A percentile compares a stretch with the other conserved stretches of the same genome.
phyloP scores from a whole-genome alignment of 2,888 invertebrate genomes.

The Cephonodes hylas region DNA sequence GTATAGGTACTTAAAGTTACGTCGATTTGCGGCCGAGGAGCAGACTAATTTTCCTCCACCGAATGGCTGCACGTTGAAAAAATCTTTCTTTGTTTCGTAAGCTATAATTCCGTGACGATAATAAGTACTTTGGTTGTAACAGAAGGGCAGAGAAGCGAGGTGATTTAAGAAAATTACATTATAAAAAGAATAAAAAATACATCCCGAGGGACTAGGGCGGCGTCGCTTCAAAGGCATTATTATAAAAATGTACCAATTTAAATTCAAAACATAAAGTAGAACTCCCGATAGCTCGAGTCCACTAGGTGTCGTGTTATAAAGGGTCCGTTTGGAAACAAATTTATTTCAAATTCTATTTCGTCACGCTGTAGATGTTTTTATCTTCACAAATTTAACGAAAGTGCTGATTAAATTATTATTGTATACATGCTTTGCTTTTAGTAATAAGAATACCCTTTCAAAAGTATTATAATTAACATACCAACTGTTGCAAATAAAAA shows the following conservation, averaged over 20 bases:
- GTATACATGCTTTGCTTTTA: neutral
- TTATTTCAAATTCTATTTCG: constrained; percentile 8
- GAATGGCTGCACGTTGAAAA: constrained; percentile 13
- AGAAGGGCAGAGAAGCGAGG: constrained; percentile 57
- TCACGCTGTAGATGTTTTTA: constrained; percentile 1
- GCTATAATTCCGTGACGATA: constrained; percentile 32
- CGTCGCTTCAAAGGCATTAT: constrained; percentile 63
- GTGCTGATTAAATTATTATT: neutral
- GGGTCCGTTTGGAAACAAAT: constrained; percentile 11
- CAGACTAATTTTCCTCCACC: neutral
- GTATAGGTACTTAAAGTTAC: neutral
- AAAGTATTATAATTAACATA: neutral
- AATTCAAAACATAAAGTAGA: constrained; percentile 66
- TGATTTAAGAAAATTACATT: constrained; percentile 78
- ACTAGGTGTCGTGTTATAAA: constrained; percentile 22
- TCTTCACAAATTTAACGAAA: neutral
- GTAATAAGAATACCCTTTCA: neutral
- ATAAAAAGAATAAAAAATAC: constrained; percentile 65
- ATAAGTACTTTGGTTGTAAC: constrained; percentile 39
- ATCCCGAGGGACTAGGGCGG: constrained; percentile 54
- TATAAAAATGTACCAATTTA: constrained; percentile 74
- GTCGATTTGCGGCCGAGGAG: neutral
- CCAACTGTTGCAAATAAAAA: neutral
- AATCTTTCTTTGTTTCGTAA: constrained; percentile 23
- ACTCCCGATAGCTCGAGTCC: constrained; percentile 39